A percentile compares a stretch with the other conserved stretches of the same genome.
These are phyloP conservation scores for Leuctra nigra DNA, from an alignment of 2,888 invertebrate species.

Conservation along the genomic window DNA sequence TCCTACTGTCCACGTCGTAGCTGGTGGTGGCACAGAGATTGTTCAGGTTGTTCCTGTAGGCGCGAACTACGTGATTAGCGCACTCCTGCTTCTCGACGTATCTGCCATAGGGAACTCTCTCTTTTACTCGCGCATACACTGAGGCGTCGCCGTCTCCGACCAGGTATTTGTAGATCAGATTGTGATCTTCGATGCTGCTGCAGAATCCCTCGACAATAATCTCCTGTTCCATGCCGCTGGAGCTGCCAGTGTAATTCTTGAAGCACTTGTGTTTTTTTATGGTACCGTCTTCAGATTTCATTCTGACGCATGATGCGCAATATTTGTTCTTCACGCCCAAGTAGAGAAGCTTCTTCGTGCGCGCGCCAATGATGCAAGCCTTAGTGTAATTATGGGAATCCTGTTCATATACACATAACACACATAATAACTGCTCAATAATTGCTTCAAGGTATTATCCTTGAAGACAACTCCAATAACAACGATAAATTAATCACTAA, in stretches of 20 bases:
- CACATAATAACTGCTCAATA: no score
- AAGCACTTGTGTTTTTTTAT: slow-evolving; percentile 23
- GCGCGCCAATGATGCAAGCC: slow-evolving; percentile 24
- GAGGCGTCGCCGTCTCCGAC: slow-evolving; percentile 30
- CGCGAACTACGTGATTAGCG: slow-evolving; percentile 25
- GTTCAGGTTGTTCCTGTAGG: slow-evolving; percentile 21
- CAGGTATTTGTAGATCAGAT: slow-evolving; percentile 22
- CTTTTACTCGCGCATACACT: slow-evolving; percentile 23
- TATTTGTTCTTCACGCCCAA: slow-evolving; percentile 25
- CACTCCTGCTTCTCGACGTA: slow-evolving; percentile 29
- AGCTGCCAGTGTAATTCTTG: slow-evolving; percentile 26
- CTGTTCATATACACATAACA: no score
- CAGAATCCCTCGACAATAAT: slow-evolving; percentile 27
- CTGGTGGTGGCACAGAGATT: background rate
- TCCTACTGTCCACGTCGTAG: background rate
- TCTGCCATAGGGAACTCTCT: slow-evolving; percentile 17
- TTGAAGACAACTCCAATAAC: no score
- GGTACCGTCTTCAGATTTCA: background rate
- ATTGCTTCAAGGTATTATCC: no score
- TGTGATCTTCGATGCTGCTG: slow-evolving; percentile 24
- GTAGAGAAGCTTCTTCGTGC: slow-evolving; percentile 23
- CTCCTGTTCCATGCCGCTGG: slow-evolving; percentile 29
- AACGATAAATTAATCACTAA: no score
- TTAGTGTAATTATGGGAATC: no score
- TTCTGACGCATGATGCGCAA: slow-evolving; percentile 21